Conservation (phyloP, 2,888 invertebrate genomes). For the Linyphia triangularis region DNA sequence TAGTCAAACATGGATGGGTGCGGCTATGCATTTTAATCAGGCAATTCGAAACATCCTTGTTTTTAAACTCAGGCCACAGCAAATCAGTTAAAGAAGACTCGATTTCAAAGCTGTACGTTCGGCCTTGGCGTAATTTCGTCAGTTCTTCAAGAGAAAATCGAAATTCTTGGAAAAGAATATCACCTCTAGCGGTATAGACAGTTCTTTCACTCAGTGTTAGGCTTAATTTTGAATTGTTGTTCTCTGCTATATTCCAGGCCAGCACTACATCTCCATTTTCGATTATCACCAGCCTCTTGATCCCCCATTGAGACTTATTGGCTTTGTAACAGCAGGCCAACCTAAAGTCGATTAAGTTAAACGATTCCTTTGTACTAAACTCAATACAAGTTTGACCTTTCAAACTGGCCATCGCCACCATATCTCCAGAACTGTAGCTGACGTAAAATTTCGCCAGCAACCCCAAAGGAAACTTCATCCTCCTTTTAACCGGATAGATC, state of each 20-base stretch:
- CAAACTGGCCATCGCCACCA: neutral
- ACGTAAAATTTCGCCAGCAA: constrained; percentile 4
- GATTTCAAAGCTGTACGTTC: constrained; percentile 10
- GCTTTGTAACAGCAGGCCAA: neutral
- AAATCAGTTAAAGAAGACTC: neutral
- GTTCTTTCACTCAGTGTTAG: neutral
- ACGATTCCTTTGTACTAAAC: neutral
- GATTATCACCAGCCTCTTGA: neutral
- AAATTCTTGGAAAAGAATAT: neutral
- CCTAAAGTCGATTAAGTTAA: constrained; percentile 22
- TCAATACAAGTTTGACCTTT: neutral
- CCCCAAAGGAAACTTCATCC: constrained; percentile 15
- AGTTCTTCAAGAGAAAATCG: constrained; percentile 2
- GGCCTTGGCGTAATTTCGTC: neutral
- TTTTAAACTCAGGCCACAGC: constrained; percentile 23
- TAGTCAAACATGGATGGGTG: neutral
- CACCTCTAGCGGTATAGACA: neutral
- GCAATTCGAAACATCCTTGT: neutral
- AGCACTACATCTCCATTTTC: neutral
- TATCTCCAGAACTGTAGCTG: neutral
- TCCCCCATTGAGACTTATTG: neutral
- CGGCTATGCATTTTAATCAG: neutral
- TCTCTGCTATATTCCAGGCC: neutral
- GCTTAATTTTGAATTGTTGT: neutral
- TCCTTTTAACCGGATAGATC: neutral